Base-by-base conservation (phyloP, 1,140 invertebrate species). In the Papilio polyxenes region DNA sequence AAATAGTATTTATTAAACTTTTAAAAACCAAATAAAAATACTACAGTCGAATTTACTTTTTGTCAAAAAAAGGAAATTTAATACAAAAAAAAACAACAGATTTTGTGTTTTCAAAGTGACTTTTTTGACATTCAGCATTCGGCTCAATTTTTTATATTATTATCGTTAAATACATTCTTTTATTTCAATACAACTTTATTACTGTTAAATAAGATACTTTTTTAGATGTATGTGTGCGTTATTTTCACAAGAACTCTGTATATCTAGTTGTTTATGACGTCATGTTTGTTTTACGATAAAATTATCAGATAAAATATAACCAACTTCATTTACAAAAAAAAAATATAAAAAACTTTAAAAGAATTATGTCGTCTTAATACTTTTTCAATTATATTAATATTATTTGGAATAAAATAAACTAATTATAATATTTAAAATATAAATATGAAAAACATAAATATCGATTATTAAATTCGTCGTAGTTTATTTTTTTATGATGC, bases 221-320 rank as follows among this genome's bases (percentile, higher is more conserved):
- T 49, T 10, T 48, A 48, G 4, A 44, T 44, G 40, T 44, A 44
- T 44, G 51, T 48, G n/a, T 49, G 3, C 15, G 40, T 20, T 49
- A 48, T 44, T 40, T 77, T 77, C 75, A 77, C 75, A 77, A 51
- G 49, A 77, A 77, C 15, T 37, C 75, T 5, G 75, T 77, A 77
- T 77, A 77, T 77, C 75, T 77, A 77, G 11, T 51, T 77, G 31
- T 53, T 53, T 51, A 15, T 77, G 75, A 77, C 75, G 75, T 77
- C 75, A 77, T 77, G 75, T 77, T 77, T 77, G 53, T 77, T 77
- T 77, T 51, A 77, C 11, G 75, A 77, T 77, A 77, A 77, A 53
- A 77, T 77, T 77, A 77, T 77, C 75, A 56, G 75, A 77, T 77
- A 77, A 77, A 51, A 53, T 51, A 49, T 11, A 49, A 23, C 48